Base-by-base conservation (phyloP, 2,888 invertebrate species). In the Chaetogeoica ovagalla region DNA sequence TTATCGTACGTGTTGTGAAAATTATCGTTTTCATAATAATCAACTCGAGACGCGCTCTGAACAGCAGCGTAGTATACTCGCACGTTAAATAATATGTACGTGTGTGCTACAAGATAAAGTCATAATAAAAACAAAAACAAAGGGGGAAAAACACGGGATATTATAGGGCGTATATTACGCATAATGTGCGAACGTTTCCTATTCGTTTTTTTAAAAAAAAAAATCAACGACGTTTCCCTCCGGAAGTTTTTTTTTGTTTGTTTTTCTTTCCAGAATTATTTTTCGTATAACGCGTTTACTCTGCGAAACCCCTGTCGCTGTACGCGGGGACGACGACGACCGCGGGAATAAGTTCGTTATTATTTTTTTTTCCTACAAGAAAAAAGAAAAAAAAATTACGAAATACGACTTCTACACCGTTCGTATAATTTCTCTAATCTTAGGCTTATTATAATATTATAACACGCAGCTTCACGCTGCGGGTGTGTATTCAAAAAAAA, bases 391-490 rank as follows among this genome's bases (percentile, higher is more conserved):
- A n/a, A 30, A 30, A 30, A 30, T 30, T 30, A 30, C 4, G 30
- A 2, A 30, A 4, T 30, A 30, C 62, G 52, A 62, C 21, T 70
- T 70, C 70, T 55, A 77, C 70, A 70, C 69, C 69, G 60, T 69
- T 69, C 75, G 37, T 57, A 57, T 21, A 23, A 57, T 57, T 66
- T 75, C 39, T n/a, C n/a, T n/a, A n/a, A n/a, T n/a, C n/a, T n/a
- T n/a, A n/a, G n/a, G n/a, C n/a, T n/a, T n/a, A n/a, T n/a, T n/a
- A n/a, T n/a, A n/a, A n/a, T 30, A 30, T 30, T 30, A 2, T 30
- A 1, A 30, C 4, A 1, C 30, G 30, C 30, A 30, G 30, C 30
- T 30, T 30, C 30, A 30, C 30, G 30, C 30, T n/a, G 4, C 30
- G 1, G 30, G 30, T 30, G 30, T 30, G n/a, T n/a, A n/a, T n/a